phyloP scores from a whole-genome alignment of 2,888 invertebrate species.

The Ophion slaviceki region DNA sequence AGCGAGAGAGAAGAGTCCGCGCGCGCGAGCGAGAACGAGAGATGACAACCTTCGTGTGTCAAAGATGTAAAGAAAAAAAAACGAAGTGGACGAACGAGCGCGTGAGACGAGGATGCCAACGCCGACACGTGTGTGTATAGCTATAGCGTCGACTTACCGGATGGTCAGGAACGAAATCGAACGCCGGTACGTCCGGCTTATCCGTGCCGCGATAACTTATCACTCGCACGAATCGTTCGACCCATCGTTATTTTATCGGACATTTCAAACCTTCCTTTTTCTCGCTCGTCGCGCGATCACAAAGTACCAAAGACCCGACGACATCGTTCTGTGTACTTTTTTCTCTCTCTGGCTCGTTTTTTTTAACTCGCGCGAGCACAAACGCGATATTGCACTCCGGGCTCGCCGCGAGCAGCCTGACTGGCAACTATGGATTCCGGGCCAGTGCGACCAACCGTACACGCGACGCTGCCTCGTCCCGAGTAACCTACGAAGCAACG shows the following conservation, averaged over 20 bases:
- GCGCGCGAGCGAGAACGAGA: slow-evolving; percentile 49
- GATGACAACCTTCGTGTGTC: slow-evolving; percentile 67
- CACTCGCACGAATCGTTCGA: slow-evolving; percentile 45
- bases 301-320: slow-evolving; percentile 42
- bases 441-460: slow-evolving; percentile 48
- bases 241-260: slow-evolving; percentile 62
- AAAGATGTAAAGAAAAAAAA: slow-evolving; percentile 23
- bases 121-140: slow-evolving; percentile 24
- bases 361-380: slow-evolving; percentile 42
- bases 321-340: slow-evolving; percentile 51
- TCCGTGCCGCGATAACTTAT: slow-evolving; percentile 51
- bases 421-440: slow-evolving; percentile 53
- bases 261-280: slow-evolving; percentile 66
- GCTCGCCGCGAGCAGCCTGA: slow-evolving; percentile 29
- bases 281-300: background rate
- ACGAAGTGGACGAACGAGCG: background rate
- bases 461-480: slow-evolving; percentile 6
- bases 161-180: slow-evolving; percentile 43
- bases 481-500: slow-evolving; percentile 14
- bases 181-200: slow-evolving; percentile 51
- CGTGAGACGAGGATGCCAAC: background rate
- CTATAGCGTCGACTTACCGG: slow-evolving; percentile 64
- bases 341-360: background rate
- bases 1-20: slow-evolving; percentile 17
- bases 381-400: slow-evolving; percentile 22